Percentiles rank a stretch among this genome's conserved stretches.
Evolutionary conservation across 2,888 invertebrate genomes (phyloP).

Genomic region (Spodoptera exigua): DNA sequence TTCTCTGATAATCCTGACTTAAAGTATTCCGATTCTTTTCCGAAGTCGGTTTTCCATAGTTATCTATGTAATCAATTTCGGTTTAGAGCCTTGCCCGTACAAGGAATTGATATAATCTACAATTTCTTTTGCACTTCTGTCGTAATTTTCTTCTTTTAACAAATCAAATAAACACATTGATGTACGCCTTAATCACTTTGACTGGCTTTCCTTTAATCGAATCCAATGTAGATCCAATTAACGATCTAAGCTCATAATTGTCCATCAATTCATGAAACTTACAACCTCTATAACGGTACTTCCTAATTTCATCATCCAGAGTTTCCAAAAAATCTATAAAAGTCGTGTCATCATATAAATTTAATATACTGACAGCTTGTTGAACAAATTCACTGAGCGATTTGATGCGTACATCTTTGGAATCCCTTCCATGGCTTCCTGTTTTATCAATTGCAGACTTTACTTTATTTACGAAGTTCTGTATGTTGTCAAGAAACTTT

Average conservation of each 20-base stretch:
- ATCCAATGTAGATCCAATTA: constrained; percentile 57
- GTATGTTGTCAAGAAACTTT: too few relatives aligned
- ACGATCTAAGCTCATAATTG: constrained; percentile 54
- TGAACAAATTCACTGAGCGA: constrained; percentile 69
- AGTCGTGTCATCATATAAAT: constrained; percentile 63
- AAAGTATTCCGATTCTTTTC: constrained; percentile 56
- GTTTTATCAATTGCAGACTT: not conserved
- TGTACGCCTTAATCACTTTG: constrained; percentile 43
- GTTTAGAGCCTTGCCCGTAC: constrained; percentile 54
- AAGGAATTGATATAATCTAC: constrained; percentile 67
- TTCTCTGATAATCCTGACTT: constrained; percentile 53
- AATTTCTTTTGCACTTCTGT: constrained; percentile 44
- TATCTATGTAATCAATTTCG: constrained; percentile 58
- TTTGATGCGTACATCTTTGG: not conserved
- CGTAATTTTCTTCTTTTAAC: constrained; percentile 45
- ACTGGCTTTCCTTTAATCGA: constrained; percentile 50
- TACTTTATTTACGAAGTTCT: too few relatives aligned
- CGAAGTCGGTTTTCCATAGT: constrained; percentile 52
- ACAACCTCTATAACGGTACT: constrained; percentile 64
- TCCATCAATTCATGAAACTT: constrained; percentile 63
- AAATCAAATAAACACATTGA: constrained; percentile 46
- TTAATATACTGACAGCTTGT: constrained; percentile 56
- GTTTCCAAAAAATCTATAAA: constrained; percentile 61
- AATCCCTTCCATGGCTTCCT: constrained; percentile 9
- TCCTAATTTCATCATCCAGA: constrained; percentile 64